A percentile compares a stretch with the other conserved stretches of the same genome.
Conservation (phyloP, 2,113 vertebrate genomes). For the Oceanites oceanicus region DNA sequence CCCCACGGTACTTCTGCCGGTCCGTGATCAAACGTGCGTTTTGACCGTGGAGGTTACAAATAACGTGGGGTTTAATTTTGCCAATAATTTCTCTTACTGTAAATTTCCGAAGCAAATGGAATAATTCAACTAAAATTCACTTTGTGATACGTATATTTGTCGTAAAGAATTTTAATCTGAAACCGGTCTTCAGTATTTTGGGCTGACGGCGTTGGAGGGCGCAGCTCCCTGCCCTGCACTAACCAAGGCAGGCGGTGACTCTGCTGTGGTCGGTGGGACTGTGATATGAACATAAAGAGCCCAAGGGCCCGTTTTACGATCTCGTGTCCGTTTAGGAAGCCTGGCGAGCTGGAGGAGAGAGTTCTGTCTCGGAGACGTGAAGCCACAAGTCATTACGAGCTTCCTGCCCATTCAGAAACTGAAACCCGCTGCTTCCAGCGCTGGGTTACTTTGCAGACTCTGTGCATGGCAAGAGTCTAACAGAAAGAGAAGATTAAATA, state of each 20-base stretch:
- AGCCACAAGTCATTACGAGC: constrained; percentile 8
- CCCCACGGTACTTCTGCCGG: background rate
- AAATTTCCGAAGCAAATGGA: background rate
- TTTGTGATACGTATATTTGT: background rate
- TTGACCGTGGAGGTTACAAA: background rate
- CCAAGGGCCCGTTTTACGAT: background rate
- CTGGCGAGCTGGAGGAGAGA: background rate
- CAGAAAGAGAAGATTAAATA: background rate
- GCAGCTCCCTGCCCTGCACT: background rate
- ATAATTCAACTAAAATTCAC: background rate
- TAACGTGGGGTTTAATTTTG: background rate
- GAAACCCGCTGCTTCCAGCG: accelerated
- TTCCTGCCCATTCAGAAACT: background rate
- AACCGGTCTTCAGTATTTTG: background rate
- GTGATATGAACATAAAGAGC: background rate
- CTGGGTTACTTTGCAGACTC: background rate
- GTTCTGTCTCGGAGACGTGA: background rate
- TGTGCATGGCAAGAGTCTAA: background rate
- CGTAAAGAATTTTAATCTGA: background rate
- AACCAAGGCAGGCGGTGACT: background rate
- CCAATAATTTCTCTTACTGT: background rate
- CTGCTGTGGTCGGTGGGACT: background rate
- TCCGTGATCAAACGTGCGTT: background rate
- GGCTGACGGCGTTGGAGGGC: background rate
- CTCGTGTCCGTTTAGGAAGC: background rate